Conservation (phyloP, 2,888 invertebrate genomes). For the Caenorhabditis becei region DNA sequence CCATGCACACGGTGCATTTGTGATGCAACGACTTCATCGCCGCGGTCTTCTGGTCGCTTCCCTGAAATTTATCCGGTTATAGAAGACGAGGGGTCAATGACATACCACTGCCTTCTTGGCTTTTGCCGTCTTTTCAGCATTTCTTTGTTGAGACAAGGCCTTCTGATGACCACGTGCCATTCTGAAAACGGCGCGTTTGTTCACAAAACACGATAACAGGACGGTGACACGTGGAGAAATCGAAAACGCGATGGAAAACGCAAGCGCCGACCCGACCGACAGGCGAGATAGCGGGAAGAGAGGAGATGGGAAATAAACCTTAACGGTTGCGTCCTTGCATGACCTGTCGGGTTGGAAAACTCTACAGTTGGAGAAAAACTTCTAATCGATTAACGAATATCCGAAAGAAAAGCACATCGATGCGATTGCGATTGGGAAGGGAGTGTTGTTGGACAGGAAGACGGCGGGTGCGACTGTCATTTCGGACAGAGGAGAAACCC, state of each 20-base stretch:
- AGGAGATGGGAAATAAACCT: too few relatives aligned
- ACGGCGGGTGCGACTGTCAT: slow-evolving; percentile 59
- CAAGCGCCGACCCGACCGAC: too few relatives aligned
- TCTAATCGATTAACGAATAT: neutral
- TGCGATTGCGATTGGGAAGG: slow-evolving; percentile 26
- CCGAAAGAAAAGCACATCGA: neutral
- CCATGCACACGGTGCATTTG: slow-evolving; percentile 89
- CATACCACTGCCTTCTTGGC: slow-evolving; percentile 52
- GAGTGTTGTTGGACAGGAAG: slow-evolving; percentile 17
- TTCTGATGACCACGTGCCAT: slow-evolving; percentile 99
- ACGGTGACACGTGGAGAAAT: slow-evolving; percentile 9
- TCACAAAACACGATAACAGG: neutral
- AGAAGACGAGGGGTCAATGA: neutral
- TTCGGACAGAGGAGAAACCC: slow-evolving; percentile 50
- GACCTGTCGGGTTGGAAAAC: neutral
- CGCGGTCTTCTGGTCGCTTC: slow-evolving; percentile 94
- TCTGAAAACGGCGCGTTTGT: slow-evolving; percentile 7
- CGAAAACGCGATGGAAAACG: slow-evolving; percentile 1
- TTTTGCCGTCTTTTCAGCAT: slow-evolving; percentile 60
- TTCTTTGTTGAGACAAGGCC: slow-evolving; percentile 89
- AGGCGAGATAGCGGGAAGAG: too few relatives aligned
- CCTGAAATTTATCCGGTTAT: slow-evolving; percentile 83
- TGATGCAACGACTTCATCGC: slow-evolving; percentile 94
- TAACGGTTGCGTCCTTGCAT: too few relatives aligned
- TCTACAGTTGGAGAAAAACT: neutral